Conservation (phyloP, 2,113 vertebrate genomes). For the Osmerus mordax region DNA sequence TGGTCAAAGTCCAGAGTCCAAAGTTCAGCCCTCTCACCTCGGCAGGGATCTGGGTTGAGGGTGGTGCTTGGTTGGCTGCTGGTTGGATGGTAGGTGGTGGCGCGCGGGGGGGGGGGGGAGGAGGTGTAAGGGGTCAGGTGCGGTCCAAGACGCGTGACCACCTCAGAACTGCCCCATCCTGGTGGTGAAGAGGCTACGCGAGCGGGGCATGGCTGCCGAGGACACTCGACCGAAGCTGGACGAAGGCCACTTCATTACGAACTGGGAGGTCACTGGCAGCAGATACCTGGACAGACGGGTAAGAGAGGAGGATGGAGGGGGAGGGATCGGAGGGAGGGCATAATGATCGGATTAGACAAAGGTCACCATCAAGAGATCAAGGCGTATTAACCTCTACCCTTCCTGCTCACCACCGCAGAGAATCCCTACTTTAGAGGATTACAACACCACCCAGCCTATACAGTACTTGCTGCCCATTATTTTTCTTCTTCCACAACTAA, state of each 20-base stretch:
- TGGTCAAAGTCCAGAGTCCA: conserved; percentile 34
- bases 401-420: not conserved
- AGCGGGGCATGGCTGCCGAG: conserved; percentile 74
- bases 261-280: conserved; percentile 90
- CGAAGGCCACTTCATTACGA: conserved; percentile 87
- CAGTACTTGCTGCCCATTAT: too few species aligned
- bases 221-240: conserved; percentile 81
- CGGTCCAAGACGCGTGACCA: conserved; percentile 21
- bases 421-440: too few species aligned
- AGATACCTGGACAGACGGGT: conserved; percentile 85
- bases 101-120: conserved; percentile 28
- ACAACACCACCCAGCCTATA: too few species aligned
- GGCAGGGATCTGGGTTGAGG: not conserved
- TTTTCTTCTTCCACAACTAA: not conserved
- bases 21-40: conserved; percentile 17
- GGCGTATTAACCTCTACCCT: conserved; percentile 43
- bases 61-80: not conserved
- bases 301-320: conserved; percentile 52
- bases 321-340: conserved; percentile 26
- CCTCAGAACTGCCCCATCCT: conserved; percentile 86
- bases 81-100: not conserved
- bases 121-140: conserved; percentile 4
- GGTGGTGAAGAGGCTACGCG: conserved; percentile 83
- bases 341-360: conserved; percentile 72
- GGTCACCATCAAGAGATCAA: conserved; percentile 65